phyloP scores from a whole-genome alignment of 2,797 vertebrate species.

The Prionace glauca region DNA sequence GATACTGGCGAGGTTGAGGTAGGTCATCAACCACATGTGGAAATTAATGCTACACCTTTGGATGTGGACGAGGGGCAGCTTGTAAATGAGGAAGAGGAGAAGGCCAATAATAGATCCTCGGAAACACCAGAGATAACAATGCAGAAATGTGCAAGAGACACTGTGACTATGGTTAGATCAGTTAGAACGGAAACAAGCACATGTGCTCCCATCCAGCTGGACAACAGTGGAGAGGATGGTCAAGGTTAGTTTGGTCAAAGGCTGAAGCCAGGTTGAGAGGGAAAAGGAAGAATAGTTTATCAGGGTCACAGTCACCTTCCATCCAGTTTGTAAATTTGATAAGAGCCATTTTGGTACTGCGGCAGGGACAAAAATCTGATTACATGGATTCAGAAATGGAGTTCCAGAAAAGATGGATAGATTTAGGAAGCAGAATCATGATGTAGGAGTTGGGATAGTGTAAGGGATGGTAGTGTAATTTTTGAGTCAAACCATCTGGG shows the following conservation, averaged over 20 bases:
- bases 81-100: background rate
- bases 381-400: background rate
- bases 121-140: too few relatives aligned
- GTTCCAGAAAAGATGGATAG: too few relatives aligned
- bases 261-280: background rate
- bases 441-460: too few relatives aligned
- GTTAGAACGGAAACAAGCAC: too few relatives aligned
- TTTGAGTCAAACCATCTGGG: too few relatives aligned
- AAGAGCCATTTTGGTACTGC: too few relatives aligned
- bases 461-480: too few relatives aligned
- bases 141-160: too few relatives aligned
- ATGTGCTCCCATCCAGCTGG: background rate
- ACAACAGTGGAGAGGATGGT: background rate
- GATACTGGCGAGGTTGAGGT: too few relatives aligned
- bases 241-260: background rate
- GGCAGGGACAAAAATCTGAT: background rate
- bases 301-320: background rate
- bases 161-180: too few relatives aligned
- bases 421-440: too few relatives aligned
- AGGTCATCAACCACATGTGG: too few relatives aligned
- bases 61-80: background rate
- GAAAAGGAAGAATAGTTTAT: background rate
- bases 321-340: background rate
- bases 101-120: background rate
- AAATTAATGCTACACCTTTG: background rate